Evolutionary conservation across 2,888 invertebrate species (phyloP), one percentile per base, ranked within the genome.

Genomic region (Camponotus fellah): DNA sequence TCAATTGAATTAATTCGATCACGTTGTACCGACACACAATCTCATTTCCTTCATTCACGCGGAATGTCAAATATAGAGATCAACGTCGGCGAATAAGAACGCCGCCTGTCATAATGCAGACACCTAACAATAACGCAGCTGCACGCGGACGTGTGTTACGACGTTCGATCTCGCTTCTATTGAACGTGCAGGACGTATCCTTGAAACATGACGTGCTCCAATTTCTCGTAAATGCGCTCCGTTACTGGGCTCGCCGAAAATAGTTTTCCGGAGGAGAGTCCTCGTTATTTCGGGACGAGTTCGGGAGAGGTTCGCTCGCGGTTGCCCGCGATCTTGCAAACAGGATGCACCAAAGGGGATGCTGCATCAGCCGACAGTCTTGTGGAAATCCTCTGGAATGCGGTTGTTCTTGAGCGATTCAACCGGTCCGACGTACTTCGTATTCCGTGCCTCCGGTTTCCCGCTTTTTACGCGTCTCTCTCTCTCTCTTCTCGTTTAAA

Each of bases 211-310:
- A 58, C 76, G 26, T 85, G 85, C 85, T 86, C 85, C 86, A 83
- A 85, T 86, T 80, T 86, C 86, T 79, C 76, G 53, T 34, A 64
- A 83, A 88, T 87, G 58, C 87, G 77, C 85, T 90, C 85, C 86
- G 58, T 76, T 81, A 79, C 80, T 77, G 69, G 64, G 81, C 62
- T 49, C 82, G 82, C 79, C 86, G 71, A 89, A 87, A 86, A 90
- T 89, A 89, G 69, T 82, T 83, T 83, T 79, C 49, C 21, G 34
- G 17, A 46, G 60, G 21, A 43, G 65, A 34, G n/a, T 68, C 37
- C 46, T 68, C 49, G 69, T 83, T 62, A 68, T 79, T n/a, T n/a
- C 62, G 37, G 65, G 14, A 58, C 32, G 37, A 60, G 14, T 60
- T 58, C 26, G 64, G 53, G 17, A 58, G 40, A 56, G 65, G 34